These are phyloP conservation scores for Propsilocerus akamusi DNA, from an alignment of 1,140 invertebrate species.

Conservation along the genomic window DNA sequence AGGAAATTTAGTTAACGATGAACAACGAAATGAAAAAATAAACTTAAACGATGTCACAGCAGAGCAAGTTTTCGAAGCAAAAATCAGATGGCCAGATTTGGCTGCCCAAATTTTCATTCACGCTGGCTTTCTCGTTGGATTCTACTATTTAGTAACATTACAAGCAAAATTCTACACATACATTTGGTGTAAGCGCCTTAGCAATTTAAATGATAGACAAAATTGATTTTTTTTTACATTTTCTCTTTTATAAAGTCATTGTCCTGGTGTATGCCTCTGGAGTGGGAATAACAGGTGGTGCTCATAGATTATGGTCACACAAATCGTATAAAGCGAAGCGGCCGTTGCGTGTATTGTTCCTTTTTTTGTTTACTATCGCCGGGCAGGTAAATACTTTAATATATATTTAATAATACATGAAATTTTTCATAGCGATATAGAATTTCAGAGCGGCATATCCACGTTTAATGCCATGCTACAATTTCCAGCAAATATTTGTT, in stretches of 20 bases:
- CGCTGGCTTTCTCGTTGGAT: slow-evolving; percentile 43
- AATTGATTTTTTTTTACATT: slow-evolving; percentile 5
- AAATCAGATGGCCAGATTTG: slow-evolving; percentile 48
- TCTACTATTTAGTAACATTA: slow-evolving; percentile 39
- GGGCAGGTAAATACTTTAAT: slow-evolving; percentile 66
- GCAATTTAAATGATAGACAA: background rate
- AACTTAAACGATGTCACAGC: no score
- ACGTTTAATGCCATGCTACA: no score
- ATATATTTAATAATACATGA: no score
- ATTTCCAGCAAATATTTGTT: no score
- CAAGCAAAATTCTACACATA: slow-evolving; percentile 42
- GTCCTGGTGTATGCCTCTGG: slow-evolving; percentile 42
- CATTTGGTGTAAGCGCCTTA: slow-evolving; percentile 46
- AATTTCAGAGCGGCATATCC: no score
- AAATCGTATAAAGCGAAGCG: slow-evolving; percentile 68
- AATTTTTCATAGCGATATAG: no score
- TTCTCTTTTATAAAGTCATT: slow-evolving; percentile 33
- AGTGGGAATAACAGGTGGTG: slow-evolving; percentile 73
- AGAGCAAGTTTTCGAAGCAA: no score
- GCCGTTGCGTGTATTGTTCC: slow-evolving; percentile 56
- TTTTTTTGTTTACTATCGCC: slow-evolving; percentile 62
- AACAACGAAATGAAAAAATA: no score
- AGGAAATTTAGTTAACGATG: no score
- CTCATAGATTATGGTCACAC: slow-evolving; percentile 79
- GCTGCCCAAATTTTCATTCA: slow-evolving; percentile 46